These are phyloP conservation scores for Stictonetta naevosa DNA, from an alignment of 2,113 vertebrate genomes.

Conservation along the genomic window DNA sequence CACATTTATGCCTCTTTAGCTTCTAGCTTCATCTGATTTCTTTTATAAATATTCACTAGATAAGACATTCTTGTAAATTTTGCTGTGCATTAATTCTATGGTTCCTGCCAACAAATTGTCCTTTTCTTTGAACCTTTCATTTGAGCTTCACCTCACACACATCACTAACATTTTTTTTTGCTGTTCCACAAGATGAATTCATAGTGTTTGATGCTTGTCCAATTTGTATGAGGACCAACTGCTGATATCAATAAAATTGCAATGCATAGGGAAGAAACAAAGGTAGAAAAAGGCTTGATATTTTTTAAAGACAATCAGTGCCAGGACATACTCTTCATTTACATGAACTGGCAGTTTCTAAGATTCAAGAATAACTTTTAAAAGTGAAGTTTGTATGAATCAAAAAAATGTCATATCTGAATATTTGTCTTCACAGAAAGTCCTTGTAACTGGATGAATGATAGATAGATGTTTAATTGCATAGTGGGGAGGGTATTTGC, in stretches of 20 bases:
- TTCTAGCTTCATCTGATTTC: not conserved
- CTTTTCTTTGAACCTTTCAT: not conserved
- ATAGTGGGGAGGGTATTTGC: fast-evolving
- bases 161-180: not conserved
- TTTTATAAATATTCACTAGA: not conserved
- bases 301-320: not conserved
- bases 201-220: not conserved
- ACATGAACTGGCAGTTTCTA: not conserved
- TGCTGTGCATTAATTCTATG: not conserved
- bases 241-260: not conserved
- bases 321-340: not conserved
- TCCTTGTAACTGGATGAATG: not conserved
- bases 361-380: not conserved
- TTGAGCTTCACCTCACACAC: not conserved
- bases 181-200: not conserved
- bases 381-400: not conserved
- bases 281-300: not conserved
- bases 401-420: not conserved
- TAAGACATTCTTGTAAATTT: not conserved
- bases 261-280: not conserved
- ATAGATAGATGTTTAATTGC: not conserved
- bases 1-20: not conserved
- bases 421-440: not conserved
- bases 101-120: not conserved
- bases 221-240: not conserved